Base-by-base conservation (phyloP, 2,797 vertebrate genomes). In the Acestrorhynchus altus region DNA sequence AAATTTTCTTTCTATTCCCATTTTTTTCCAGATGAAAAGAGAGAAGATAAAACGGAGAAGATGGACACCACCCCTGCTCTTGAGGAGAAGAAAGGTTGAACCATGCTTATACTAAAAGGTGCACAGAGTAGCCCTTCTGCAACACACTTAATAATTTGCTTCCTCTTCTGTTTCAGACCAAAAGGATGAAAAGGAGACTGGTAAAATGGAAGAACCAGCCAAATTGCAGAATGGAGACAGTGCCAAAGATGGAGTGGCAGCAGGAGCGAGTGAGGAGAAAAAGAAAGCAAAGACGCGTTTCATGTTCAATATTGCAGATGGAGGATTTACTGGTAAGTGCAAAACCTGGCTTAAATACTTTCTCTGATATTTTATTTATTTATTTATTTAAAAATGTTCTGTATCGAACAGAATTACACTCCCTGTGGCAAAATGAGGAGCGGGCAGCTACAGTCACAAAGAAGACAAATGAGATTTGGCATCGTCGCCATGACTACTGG, bases 301-400 rank as follows among this genome's bases (percentile, higher is more conserved):
- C 90, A 99, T 99, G 98, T 99, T 99, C 88, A 99, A 99, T 93
- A 99, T 99, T 46, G 98, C 98, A 24, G 98, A 99, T 31, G 98
- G 98, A 69, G 98, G 98, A n/a, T 99, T 99, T 89, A 99, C 98
- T 84, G 98, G 98, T 99, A 91, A 8, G 80, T 46, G 16, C 0
- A 49, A 39, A 20, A 2, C 9, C 4, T 12, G 1, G 5, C 8
- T 11, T 13, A 8, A n/a, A 49, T 24, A 71, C 20, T 4, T 1
- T 12, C 44, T 35, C 28, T 5, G 28, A 12, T 31, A 12, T 20
- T 31, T 15, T 31, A 20, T 59, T 22, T 18, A 4, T 0, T 42
- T 16, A 1, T 57, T 15, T 1, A 11, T n/a, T 8, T n/a, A n/a
- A n/a, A 2, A 35, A 35, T 42, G 11, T 54, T 60, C 13, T 51